Evolutionary conservation across 2,797 vertebrate genomes (phyloP).

Genomic region (Sebastes kiyomatsui): DNA sequence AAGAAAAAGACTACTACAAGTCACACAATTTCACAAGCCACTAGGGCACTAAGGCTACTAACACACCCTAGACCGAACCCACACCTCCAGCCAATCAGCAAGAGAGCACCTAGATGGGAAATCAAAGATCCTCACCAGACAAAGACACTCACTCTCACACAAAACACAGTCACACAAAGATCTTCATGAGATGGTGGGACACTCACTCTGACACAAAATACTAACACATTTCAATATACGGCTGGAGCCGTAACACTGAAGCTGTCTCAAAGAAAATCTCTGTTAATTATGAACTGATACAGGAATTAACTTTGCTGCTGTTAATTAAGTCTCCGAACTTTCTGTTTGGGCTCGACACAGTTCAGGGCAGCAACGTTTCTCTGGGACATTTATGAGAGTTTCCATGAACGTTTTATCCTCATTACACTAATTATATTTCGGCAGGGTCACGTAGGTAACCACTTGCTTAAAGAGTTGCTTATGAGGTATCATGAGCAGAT

Average conservation of each 20-base stretch:
- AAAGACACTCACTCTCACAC: too few species aligned
- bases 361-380: not conserved
- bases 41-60: too few species aligned
- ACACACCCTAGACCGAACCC: too few species aligned
- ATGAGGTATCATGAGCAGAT: not conserved
- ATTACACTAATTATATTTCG: slow-evolving; percentile 26
- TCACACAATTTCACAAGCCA: too few species aligned
- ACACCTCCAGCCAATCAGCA: too few species aligned
- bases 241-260: not conserved
- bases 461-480: not conserved
- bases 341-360: slow-evolving; percentile 10
- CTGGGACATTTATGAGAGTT: not conserved
- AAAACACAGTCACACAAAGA: too few species aligned
- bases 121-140: too few species aligned
- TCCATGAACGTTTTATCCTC: not conserved
- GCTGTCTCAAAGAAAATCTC: not conserved
- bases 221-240: too few species aligned
- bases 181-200: too few species aligned
- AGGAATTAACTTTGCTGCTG: slow-evolving; percentile 25
- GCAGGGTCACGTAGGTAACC: not conserved
- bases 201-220: too few species aligned
- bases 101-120: too few species aligned
- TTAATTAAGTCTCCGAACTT: slow-evolving; percentile 44
- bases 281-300: slow-evolving; percentile 10
- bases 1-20: too few species aligned